Percentiles rank a stretch among this genome's conserved stretches.
Evolutionary conservation across 2,888 invertebrate genomes (phyloP).

Genomic region (Pseudanteris insignis): DNA sequence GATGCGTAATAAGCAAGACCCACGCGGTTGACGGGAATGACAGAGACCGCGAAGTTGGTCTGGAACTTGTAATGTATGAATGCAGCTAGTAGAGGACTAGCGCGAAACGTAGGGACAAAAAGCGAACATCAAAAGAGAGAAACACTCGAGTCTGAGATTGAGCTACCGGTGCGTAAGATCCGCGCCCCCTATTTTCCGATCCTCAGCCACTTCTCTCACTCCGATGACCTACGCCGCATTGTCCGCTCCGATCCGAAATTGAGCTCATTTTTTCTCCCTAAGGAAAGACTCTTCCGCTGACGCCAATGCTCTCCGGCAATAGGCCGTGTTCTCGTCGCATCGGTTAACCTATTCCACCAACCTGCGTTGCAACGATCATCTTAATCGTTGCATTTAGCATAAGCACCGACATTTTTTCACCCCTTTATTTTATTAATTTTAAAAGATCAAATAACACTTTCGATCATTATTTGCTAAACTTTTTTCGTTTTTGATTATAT

Average conservation of each 20-base stretch:
- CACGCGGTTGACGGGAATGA: too few relatives aligned
- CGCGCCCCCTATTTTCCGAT: slow-evolving; percentile 37
- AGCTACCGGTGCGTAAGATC: slow-evolving; percentile 43
- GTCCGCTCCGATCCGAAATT: slow-evolving; percentile 58
- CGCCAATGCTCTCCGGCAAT: slow-evolving; percentile 23
- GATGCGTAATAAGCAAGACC: too few relatives aligned
- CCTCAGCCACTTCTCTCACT: slow-evolving; percentile 37
- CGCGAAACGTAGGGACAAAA: slow-evolving; percentile 58
- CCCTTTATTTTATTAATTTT: too few relatives aligned
- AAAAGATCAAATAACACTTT: too few relatives aligned
- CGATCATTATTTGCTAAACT: too few relatives aligned
- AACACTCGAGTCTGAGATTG: slow-evolving; percentile 64
- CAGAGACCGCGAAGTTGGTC: slow-evolving; percentile 22
- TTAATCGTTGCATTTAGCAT: slow-evolving; percentile 24
- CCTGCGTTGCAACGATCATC: slow-evolving; percentile 21
- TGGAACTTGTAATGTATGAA: slow-evolving; percentile 48
- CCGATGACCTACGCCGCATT: slow-evolving; percentile 61
- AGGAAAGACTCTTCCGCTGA: slow-evolving; percentile 40
- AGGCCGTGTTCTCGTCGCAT: slow-evolving; percentile 23
- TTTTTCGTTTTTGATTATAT: too few relatives aligned
- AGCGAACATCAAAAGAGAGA: slow-evolving; percentile 63
- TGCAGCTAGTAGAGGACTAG: slow-evolving; percentile 51
- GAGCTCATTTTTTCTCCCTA: slow-evolving; percentile 53
- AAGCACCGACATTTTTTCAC: too few relatives aligned
- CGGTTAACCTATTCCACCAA: slow-evolving; percentile 35